phyloP scores from a whole-genome alignment of 2,113 vertebrate species.

The human region GRCh38 chr11:92655501-92656000 shows the following conservation, averaged over 20 bases:
- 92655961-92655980: background rate
- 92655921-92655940: background rate
- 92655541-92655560: background rate
- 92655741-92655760: background rate
- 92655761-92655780: background rate
- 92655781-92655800: background rate
- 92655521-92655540: background rate
- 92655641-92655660: background rate
- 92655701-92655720: background rate
- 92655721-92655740: background rate
- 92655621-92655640: fast-evolving
- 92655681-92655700: background rate
- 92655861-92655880: background rate
- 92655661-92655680: background rate
- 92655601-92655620: background rate
- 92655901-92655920: background rate
- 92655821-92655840: background rate
- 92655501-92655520: background rate
- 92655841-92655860: background rate
- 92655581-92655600: no score
- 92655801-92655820: background rate
- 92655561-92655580: background rate
- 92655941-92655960: background rate
- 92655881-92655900: background rate
- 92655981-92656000: background rate